Base-by-base conservation (phyloP, 2,113 vertebrate species). In the Piliocolobus tephrosceles region DNA sequence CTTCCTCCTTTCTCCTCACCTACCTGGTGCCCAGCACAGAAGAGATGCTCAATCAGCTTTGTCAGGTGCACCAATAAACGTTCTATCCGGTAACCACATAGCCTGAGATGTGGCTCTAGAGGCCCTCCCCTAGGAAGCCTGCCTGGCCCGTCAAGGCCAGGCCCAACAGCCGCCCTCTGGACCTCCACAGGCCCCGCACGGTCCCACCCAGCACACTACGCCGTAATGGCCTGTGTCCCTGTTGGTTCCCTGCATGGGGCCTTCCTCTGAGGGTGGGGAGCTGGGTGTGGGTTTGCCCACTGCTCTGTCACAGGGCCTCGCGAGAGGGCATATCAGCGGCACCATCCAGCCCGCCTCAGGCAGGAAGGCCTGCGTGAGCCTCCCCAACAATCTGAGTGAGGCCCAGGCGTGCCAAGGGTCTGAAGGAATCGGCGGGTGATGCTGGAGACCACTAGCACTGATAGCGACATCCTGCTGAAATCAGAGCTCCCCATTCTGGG, bases 41-140 rank as follows among this genome's bases (percentile, higher is more conserved):
- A 25, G 0, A n/a, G 55, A 32, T 1, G 14, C 30, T 70, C 6
- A 47, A 14, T 45, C 30, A 64, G 7, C 57, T 45, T 17, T n/a
- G 16, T 0, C 20, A 6, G 35, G 47, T 11, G 32, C 35, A 7
- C 0, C 1, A 9, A 16, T 17, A 14, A 47, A 30, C 1, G 58
- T 79, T 14, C 52, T 45, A 47, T 35, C 68, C 5, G 14, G 30
- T 12, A 12, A 66, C 23, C 3, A 35, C 16, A 27, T 6, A 25
- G 75, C 40, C 70, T 17, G 57, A 50, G 35, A 23, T 20, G 12
- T 4, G 32, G n/a, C 13, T 30, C 52, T 50, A 27, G 22, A 45
- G 68, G 20, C 3, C n/a, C 8, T n/a, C 76, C 64, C n/a, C 40
- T 10, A 91, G 38, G 83, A 82, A 27, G 66, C 55, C 17, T 85